Evolutionary conservation across 2,113 vertebrate genomes (phyloP), one percentile per base, ranked within the genome.

Genomic region (Castor canadensis): DNA sequence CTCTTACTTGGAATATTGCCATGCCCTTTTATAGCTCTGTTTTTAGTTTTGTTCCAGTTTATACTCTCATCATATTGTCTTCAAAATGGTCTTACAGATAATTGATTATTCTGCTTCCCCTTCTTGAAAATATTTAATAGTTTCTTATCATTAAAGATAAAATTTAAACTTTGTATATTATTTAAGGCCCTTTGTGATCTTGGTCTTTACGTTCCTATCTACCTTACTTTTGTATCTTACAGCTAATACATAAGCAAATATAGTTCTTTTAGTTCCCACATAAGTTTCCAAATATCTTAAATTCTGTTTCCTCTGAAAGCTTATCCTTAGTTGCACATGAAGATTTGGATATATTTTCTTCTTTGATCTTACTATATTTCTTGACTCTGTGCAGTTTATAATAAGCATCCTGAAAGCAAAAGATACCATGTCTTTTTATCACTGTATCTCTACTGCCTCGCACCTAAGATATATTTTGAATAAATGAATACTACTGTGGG

Each of bases 61-160:
- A 90, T 90, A 87, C 66, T 94, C 12, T 95, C 30, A 24, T 87
- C 16, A 38, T 77, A 24, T 24, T 91, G 26, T 67, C 49, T 94
- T 95, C 56, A 91, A 35, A 91, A 60, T 95, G 28, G 12, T 84
- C n/a, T 95, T n/a, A 89, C 2, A 94, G 30, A 87, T 45, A 96
- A 32, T 11, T 87, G 52, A 84, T 73, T 89, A 30, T 92, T 88
- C 12, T 82, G 1, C 13, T 67, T 91, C 20, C 5, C 5, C 30
- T 87, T 95, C 75, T 91, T 76, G 85, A 58, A 91, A 91, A 19
- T 87, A 69, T 69, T 96, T 35, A 93, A 15, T 90, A 83, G 22
- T 95, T 94, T 88, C 12, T 12, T 66, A 0, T 87, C 16, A 58
- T 76, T 72, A 81, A 91, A 72, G 72, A 52, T 96, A 80, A 89